phyloP scores from a whole-genome alignment of 2,797 vertebrate genomes.

The Halcyon smyrnensis region DNA sequence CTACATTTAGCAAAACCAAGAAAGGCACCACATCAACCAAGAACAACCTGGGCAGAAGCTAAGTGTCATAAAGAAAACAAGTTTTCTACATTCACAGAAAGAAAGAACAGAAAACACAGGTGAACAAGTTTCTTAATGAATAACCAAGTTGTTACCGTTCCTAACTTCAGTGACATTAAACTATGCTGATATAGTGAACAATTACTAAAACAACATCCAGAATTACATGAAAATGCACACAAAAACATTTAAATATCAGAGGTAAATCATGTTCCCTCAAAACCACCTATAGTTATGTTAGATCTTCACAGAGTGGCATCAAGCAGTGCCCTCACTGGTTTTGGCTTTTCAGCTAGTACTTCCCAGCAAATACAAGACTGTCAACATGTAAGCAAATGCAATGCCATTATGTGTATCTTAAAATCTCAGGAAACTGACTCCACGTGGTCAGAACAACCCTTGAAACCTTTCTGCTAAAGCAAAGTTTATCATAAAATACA shows the following conservation, averaged over 20 bases:
- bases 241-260: neutral
- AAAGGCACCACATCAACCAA: neutral
- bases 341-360: neutral
- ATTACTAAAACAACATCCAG: neutral
- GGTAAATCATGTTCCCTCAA: neutral
- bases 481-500: neutral
- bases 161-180: neutral
- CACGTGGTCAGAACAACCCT: accelerated
- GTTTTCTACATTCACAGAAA: neutral
- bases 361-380: neutral
- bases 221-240: neutral
- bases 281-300: neutral
- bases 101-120: neutral
- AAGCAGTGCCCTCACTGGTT: neutral
- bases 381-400: neutral
- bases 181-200: neutral
- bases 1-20: neutral
- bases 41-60: neutral
- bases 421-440: neutral
- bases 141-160: neutral
- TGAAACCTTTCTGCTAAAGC: neutral
- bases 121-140: neutral
- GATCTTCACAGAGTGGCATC: neutral
- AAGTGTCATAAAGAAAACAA: neutral
- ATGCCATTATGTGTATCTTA: neutral